phyloP scores from a whole-genome alignment of 2,797 vertebrate genomes.

The Aratinga solstitialis region DNA sequence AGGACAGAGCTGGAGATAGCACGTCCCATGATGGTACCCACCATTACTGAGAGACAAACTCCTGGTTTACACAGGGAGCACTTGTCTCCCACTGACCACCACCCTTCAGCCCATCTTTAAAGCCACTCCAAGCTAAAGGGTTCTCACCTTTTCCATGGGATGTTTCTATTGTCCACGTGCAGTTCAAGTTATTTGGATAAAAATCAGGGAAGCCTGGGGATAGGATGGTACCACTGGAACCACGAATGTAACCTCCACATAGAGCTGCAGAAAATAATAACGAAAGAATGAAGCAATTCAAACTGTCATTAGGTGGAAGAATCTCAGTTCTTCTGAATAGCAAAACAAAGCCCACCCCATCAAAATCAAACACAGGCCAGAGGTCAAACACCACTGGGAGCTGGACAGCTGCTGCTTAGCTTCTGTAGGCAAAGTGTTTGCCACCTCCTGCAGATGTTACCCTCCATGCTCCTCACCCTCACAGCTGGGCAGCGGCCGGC shows the following conservation, averaged over 20 bases:
- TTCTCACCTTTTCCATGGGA: slow-evolving; percentile 96
- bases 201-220: slow-evolving; percentile 98
- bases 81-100: too few relatives aligned
- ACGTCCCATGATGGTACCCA: not conserved
- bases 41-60: not conserved
- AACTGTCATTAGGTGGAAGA: rapidly evolving
- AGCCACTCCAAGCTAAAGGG: rapidly evolving
- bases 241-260: slow-evolving; percentile 95
- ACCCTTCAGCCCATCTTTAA: not conserved
- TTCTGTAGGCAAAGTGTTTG: rapidly evolving
- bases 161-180: slow-evolving; percentile 96
- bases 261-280: slow-evolving; percentile 77
- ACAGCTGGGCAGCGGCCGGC: slow-evolving; percentile 93
- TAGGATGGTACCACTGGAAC: slow-evolving; percentile 92
- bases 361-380: rapidly evolving
- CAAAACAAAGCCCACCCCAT: not conserved
- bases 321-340: rapidly evolving
- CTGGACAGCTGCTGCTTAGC: not conserved
- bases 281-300: not conserved
- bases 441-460: not conserved
- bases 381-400: rapidly evolving
- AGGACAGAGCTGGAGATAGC: not conserved
- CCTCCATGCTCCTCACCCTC: slow-evolving; percentile 82
- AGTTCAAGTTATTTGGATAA: slow-evolving; percentile 98
- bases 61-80: not conserved